Base-by-base conservation (phyloP, 2,888 invertebrate genomes). In the Antitype chi region DNA sequence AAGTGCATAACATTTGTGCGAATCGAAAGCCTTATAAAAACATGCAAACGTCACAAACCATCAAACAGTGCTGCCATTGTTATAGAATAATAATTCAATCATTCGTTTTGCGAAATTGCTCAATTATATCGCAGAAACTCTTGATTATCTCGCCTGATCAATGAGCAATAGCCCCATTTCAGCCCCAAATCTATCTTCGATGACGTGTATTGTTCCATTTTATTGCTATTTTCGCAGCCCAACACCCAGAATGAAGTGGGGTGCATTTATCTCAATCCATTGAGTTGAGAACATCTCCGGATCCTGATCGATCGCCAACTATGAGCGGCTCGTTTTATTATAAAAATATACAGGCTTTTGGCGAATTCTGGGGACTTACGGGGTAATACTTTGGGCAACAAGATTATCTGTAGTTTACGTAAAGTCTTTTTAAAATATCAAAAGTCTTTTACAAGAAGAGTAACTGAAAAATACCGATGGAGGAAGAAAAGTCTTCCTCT, bases 261-360 rank as follows among this genome's bases (percentile, higher is more conserved):
- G 79, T 84, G 90, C 90, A 93, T 93, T 93, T 91, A 92, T 94
- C 93, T 92, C 92, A 92, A 93, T 94, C 92, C 91, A 92, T 92
- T 93, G 92, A 90, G 91, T 89, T 86, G 89, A 89, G 75, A 78
- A 83, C 90, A 89, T 91, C 90, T 79, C 85, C 85, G 89, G 86
- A 90, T 91, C 88, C 87, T 92, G 93, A 94, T 93, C 91, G 93
- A 94, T 94, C 90, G 91, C 73, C 84, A 84, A 90, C 90, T 90
- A 90, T 90, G 87, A 87, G 78, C 78, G 86, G 86, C 87, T 85
- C 91, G 88, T 93, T 93, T 93, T 91, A 92, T 93, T 90, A 93
- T 92, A 92, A 92, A 91, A 91, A 91, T 89, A 80, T 84, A 85
- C 87, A 81, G 84, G 79, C 52, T 74, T 81, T 85, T 47, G 43